Base-by-base conservation (phyloP, 64 coral and sea anemone species). In the Cladopsammia gracilis region DNA sequence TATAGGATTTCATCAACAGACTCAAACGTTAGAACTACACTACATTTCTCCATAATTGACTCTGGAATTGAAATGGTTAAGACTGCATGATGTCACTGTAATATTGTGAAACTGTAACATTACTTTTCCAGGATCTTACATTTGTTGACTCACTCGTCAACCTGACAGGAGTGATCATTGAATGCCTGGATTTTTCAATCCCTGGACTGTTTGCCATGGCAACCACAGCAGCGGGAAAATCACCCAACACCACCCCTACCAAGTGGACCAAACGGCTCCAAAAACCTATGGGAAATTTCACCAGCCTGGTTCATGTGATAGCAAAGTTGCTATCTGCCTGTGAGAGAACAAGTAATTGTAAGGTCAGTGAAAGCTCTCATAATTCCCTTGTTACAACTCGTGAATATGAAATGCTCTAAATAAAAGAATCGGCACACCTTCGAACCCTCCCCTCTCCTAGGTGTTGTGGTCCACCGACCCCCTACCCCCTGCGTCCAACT, bases 121-220 rank as follows among this genome's bases (percentile, higher is more conserved):
- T 24, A 76, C 64, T 87, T 59, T 81, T 94, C 10, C 77, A 99
- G 98, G 94, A 94, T 84, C 26, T 94, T 5, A 19, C 20, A 48
- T 99, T 89, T 58, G 76, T 99, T 42, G 91, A 91, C 64, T 72
- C 82, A 3, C 64, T 96, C 0, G 64, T 90, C 26, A 96, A 69
- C 79, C 52, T 99, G 48, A 50, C 88, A 9, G 90, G 48, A 10
- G 76, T 87, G 18, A 70, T 94, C 2, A 87, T 91, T 13, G 95
- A 96, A 14, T 96, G 98, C 84, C 25, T 99, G 62, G 98, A 99
- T 59, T 99, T 96, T 58, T 81, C 88, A 70, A 68, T 76, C 58
- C 48, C 75, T 53, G 60, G 78, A 34, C 15, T 91, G 18, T 87
- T 87, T 87, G 78, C 45, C 7, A 23, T 93, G 86, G 60, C 90